Conservation (phyloP, 1,140 invertebrate genomes). For the Cotesia vestalis region DNA sequence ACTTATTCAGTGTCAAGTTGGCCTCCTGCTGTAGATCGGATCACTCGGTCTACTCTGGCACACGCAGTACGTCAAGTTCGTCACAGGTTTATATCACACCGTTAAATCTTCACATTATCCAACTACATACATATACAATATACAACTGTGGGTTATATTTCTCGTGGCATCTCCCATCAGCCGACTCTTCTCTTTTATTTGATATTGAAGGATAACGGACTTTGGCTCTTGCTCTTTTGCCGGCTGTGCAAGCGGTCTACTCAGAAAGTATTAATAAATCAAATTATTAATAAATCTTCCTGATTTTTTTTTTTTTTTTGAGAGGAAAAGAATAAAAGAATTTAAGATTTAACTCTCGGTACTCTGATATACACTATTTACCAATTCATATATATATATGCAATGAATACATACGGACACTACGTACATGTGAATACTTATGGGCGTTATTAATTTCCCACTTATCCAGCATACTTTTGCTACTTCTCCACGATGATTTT, state of each 20-base stretch:
- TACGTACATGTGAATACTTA: background rate
- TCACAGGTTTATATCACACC: conserved; percentile 26
- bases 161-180: conserved; percentile 14
- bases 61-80: conserved; percentile 37
- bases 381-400: background rate
- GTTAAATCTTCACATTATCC: conserved; percentile 23
- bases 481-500: conserved; percentile 17
- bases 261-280: background rate
- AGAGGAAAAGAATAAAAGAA: conserved; percentile 16
- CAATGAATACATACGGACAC: background rate
- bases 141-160: conserved; percentile 10
- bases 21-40: conserved; percentile 19
- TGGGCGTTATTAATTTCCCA: conserved; percentile 24
- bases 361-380: too few relatives aligned
- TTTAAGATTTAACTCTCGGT: background rate
- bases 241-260: too few relatives aligned
- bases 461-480: conserved; percentile 21
- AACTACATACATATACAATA: background rate
- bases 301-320: too few relatives aligned
- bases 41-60: conserved; percentile 21
- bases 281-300: too few relatives aligned
- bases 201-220: too few relatives aligned
- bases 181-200: too few relatives aligned
- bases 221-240: background rate
- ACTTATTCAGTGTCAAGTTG: conserved; percentile 36